phyloP scores from a whole-genome alignment of 2,113 vertebrate genomes.

The Anguilla japonica region DNA sequence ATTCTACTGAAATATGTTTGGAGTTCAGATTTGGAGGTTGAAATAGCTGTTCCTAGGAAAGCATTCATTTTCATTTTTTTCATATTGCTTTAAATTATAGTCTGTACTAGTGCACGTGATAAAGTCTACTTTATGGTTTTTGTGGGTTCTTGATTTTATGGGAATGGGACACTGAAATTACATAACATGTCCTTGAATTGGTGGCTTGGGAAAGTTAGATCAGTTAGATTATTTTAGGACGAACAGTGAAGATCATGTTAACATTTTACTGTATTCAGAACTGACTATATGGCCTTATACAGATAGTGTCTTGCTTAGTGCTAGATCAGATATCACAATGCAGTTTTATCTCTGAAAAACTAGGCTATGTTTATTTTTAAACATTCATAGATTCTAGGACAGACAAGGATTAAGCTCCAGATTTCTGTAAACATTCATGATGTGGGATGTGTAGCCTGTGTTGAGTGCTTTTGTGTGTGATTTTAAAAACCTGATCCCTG shows the following conservation, averaged over 20 bases:
- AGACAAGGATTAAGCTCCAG: conserved; percentile 15
- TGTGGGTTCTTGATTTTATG: neutral
- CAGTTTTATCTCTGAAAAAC: neutral
- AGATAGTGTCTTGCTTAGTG: neutral
- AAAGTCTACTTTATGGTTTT: neutral
- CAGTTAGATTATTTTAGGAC: neutral
- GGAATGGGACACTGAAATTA: neutral
- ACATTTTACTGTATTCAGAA: neutral
- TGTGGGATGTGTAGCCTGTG: neutral
- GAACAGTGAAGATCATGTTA: neutral
- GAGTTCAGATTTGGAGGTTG: no score
- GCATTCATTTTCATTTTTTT: neutral
- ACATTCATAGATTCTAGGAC: conserved; percentile 12
- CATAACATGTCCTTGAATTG: neutral
- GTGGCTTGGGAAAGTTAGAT: neutral
- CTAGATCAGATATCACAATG: neutral
- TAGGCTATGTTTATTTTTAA: conserved; percentile 27
- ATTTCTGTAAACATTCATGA: conserved; percentile 7
- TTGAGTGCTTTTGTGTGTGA: neutral
- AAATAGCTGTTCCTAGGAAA: neutral
- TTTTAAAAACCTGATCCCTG: neutral
- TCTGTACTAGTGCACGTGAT: neutral
- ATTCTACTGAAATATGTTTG: no score
- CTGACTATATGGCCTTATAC: neutral
- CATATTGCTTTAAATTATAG: neutral